phyloP scores from a whole-genome alignment of 30 jellyfish, hydroid and myxozoan species.

The Hydractinia symbiolongicarpus region DNA sequence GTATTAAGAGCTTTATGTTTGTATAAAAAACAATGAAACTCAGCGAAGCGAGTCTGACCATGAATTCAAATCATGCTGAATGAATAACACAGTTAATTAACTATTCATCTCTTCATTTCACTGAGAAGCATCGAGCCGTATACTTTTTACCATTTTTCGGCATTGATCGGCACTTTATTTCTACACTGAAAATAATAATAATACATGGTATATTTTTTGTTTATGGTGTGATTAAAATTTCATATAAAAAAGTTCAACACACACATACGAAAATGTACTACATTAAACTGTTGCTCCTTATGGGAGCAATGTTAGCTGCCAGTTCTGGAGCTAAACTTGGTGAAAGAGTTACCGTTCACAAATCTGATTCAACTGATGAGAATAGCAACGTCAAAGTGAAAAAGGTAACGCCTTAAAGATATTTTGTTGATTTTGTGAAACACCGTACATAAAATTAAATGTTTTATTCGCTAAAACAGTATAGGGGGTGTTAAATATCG shows the following conservation, averaged over 20 bases:
- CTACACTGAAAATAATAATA: not conserved
- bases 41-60: slow-evolving; percentile 37
- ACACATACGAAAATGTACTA: slow-evolving; percentile 45
- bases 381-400: slow-evolving; percentile 40
- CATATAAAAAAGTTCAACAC: not conserved
- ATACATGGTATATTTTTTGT: too few species aligned
- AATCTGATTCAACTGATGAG: slow-evolving; percentile 27
- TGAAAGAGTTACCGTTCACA: slow-evolving; percentile 52
- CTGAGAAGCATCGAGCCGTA: slow-evolving; percentile 41
- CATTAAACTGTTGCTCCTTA: slow-evolving; percentile 52
- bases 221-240: too few species aligned
- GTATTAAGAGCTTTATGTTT: slow-evolving; percentile 2
- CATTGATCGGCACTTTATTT: not conserved
- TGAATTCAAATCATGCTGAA: slow-evolving; percentile 35
- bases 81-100: slow-evolving; percentile 13
- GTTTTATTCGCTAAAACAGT: too few species aligned
- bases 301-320: slow-evolving; percentile 51
- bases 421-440: not conserved
- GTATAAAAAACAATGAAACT: slow-evolving; percentile 20
- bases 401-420: slow-evolving; percentile 46
- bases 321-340: slow-evolving; percentile 54
- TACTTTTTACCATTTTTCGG: not conserved
- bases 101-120: slow-evolving; percentile 16
- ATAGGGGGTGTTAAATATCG: too few species aligned
- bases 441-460: too few species aligned